phyloP scores from a whole-genome alignment of 2,113 vertebrate genomes.

The Ochotona princeps region DNA sequence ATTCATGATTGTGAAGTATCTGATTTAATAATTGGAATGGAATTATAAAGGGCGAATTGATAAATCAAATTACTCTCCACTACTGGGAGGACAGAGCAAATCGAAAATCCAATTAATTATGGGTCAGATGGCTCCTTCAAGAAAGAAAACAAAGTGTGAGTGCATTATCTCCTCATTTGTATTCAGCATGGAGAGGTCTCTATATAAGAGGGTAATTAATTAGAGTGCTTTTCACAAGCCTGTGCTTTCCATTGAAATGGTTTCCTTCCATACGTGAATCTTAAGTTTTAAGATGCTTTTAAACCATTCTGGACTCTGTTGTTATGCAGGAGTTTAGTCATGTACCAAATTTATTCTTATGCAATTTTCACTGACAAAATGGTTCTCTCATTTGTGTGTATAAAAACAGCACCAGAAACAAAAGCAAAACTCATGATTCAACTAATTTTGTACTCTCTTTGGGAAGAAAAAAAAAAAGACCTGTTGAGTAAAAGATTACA shows the following conservation, averaged over 20 bases:
- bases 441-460: slow-evolving; percentile 70
- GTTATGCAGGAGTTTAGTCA: slow-evolving; percentile 72
- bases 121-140: not conserved
- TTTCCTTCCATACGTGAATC: slow-evolving; percentile 57
- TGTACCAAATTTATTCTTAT: slow-evolving; percentile 66
- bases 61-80: slow-evolving; percentile 44
- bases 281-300: slow-evolving; percentile 65
- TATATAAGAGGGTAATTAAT: slow-evolving; percentile 46
- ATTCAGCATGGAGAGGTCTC: slow-evolving; percentile 38
- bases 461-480: slow-evolving; percentile 67
- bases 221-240: slow-evolving; percentile 9
- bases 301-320: slow-evolving; percentile 49
- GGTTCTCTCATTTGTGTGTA: slow-evolving; percentile 69
- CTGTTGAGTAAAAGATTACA: slow-evolving; percentile 67
- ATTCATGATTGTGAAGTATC: slow-evolving; percentile 44
- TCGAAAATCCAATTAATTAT: slow-evolving; percentile 46
- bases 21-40: slow-evolving; percentile 61
- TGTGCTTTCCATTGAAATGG: slow-evolving; percentile 40
- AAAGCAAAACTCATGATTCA: slow-evolving; percentile 71
- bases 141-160: slow-evolving; percentile 55
- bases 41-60: slow-evolving; percentile 42
- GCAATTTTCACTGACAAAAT: slow-evolving; percentile 72
- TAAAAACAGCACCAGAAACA: slow-evolving; percentile 72
- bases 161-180: not conserved
- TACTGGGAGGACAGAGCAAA: slow-evolving; percentile 58